These are phyloP conservation scores for Phalloptychus januarius DNA, from an alignment of 2,797 vertebrate genomes.

Conservation along the genomic window DNA sequence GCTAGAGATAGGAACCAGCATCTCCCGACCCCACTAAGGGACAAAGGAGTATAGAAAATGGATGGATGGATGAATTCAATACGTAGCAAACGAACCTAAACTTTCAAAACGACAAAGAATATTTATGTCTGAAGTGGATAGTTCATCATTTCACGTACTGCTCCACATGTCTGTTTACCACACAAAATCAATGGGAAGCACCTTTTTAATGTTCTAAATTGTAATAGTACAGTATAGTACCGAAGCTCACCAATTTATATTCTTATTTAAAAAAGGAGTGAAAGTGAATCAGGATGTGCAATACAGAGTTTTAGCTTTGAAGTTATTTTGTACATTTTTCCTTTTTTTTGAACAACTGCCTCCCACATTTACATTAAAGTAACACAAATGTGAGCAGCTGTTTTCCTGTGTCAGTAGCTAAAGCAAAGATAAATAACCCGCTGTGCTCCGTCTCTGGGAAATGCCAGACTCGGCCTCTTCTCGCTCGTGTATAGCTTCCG, in stretches of 20 bases:
- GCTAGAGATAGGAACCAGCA: too few species aligned
- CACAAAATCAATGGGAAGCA: background rate
- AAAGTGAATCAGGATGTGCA: background rate
- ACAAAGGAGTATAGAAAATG: too few species aligned
- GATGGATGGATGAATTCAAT: too few species aligned
- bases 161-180: background rate
- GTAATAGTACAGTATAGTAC: background rate
- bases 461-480: background rate
- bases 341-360: background rate
- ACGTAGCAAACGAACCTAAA: background rate
- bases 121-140: background rate
- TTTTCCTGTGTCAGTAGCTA: constrained; percentile 21
- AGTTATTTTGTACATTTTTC: background rate
- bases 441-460: constrained; percentile 27
- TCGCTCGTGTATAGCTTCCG: background rate
- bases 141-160: background rate
- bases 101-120: background rate
- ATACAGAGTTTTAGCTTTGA: background rate
- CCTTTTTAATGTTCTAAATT: background rate
- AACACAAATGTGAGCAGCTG: constrained; percentile 18
- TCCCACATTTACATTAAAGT: constrained; percentile 2
- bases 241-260: background rate
- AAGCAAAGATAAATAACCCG: constrained; percentile 14
- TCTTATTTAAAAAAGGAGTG: background rate
- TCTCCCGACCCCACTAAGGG: too few species aligned